Evolutionary conservation across 2,888 invertebrate genomes (phyloP), one percentile per base, ranked within the genome.

Genomic region (Tuberolachnus salignus): DNA sequence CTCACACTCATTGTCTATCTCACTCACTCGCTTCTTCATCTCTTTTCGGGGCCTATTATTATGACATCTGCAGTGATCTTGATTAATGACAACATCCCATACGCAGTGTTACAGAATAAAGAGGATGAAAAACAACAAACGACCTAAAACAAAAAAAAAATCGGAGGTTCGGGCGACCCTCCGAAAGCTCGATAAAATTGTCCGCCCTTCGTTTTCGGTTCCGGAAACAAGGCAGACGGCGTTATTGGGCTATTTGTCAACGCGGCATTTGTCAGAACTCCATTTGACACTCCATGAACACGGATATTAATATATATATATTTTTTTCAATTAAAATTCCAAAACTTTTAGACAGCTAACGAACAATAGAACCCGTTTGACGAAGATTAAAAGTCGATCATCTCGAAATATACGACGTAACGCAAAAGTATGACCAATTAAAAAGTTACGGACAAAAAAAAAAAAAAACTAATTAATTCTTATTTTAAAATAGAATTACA

Each of bases 21-120:
- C 34, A 4, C 6, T 49, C 49, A 16, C 44, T 59, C 51, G 42
- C 3, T 14, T 61, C 53, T 74, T 64, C 21, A 51, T 49, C 63
- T 64, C 51, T 64, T 61, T 34, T 55, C 21, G 69, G 42, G 69
- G 11, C 46, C 42, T 78, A 42, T 78, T 78, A 42, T 78, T 59
- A 69, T 69, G 78, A 69, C 69, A 69, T 69, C 69, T 51, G 78
- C 59, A 61, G 59, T 69, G 69, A 78, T 59, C 69, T 51, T 78
- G 78, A 78, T 78, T 78, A 61, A 78, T 78, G 78, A 69, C 49
- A 23, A 44, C 34, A 46, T 57, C 46, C 46, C 55, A 44, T 57
- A 42, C 44, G 16, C 44, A 21, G 34, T 11, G 14, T 53, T 26
- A 59, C 23, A 21, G 16, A 63, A 51, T n/a, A 34, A 23, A 46